Conservation (phyloP, 2,797 vertebrate genomes). For the Etheostoma nigrum region DNA sequence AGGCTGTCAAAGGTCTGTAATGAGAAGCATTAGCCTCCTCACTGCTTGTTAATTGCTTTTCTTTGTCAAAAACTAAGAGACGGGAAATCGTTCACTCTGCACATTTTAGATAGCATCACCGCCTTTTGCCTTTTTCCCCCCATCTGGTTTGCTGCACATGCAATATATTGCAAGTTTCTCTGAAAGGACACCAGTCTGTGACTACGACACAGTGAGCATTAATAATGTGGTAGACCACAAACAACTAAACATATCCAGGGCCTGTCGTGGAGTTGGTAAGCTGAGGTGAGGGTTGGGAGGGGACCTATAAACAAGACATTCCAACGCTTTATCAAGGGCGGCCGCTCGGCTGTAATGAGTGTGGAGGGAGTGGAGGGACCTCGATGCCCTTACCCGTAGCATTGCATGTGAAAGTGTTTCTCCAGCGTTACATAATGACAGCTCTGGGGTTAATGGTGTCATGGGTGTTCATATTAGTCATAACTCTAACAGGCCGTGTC, state of each 20-base stretch:
- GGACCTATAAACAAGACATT: conserved; percentile 51
- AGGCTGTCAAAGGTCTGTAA: conserved; percentile 72
- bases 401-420: conserved; percentile 47
- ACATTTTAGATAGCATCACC: conserved; percentile 67
- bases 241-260: conserved; percentile 43
- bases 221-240: conserved; percentile 63
- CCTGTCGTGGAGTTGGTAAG: conserved; percentile 38
- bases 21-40: conserved; percentile 64
- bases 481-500: conserved; percentile 33
- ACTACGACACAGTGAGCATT: conserved; percentile 38
- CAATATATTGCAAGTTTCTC: conserved; percentile 38
- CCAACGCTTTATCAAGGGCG: conserved; percentile 27
- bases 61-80: conserved; percentile 74
- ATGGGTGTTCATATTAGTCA: conserved; percentile 48
- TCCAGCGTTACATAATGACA: conserved; percentile 46
- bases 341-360: neutral
- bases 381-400: conserved; percentile 34
- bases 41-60: conserved; percentile 79
- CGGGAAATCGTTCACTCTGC: conserved; percentile 70
- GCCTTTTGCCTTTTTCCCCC: conserved; percentile 16
- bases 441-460: conserved; percentile 52
- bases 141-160: conserved; percentile 46
- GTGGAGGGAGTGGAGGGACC: conserved; percentile 17
- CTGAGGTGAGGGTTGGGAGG: conserved; percentile 33
- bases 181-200: conserved; percentile 29